Evolutionary conservation across 2,797 vertebrate species (phyloP).

Genomic region (Phoxinus dragarum): DNA sequence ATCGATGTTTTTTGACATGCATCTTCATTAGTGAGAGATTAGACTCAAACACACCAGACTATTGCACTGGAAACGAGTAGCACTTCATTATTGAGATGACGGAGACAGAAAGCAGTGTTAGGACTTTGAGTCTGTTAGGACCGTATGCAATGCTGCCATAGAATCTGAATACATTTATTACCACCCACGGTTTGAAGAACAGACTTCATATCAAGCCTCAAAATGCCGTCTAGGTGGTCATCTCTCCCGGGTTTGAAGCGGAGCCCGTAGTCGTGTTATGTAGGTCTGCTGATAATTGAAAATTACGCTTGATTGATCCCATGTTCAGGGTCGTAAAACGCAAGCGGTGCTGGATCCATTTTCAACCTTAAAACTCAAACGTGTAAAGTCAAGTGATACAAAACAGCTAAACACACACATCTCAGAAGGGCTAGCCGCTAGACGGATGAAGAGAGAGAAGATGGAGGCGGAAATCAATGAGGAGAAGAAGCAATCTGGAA

Average conservation of each 20-base stretch:
- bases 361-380: neutral
- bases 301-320: neutral
- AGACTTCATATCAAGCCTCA: neutral
- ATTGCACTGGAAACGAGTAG: neutral
- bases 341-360: neutral
- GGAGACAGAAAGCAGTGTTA: neutral
- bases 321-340: neutral
- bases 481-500: conserved; percentile 21
- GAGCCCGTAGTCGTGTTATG: neutral
- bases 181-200: neutral
- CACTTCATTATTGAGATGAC: neutral
- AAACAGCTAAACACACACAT: conserved; percentile 19
- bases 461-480: conserved; percentile 11
- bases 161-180: neutral
- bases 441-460: neutral
- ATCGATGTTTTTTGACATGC: neutral
- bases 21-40: neutral
- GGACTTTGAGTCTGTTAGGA: neutral
- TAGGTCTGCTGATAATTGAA: neutral
- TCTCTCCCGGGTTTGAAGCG: no score
- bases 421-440: neutral
- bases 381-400: conserved; percentile 4
- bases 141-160: no score
- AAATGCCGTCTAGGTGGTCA: neutral
- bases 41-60: neutral